Evolutionary conservation across 2,888 invertebrate genomes (phyloP).

Genomic region (Cataglyphis albicans): DNA sequence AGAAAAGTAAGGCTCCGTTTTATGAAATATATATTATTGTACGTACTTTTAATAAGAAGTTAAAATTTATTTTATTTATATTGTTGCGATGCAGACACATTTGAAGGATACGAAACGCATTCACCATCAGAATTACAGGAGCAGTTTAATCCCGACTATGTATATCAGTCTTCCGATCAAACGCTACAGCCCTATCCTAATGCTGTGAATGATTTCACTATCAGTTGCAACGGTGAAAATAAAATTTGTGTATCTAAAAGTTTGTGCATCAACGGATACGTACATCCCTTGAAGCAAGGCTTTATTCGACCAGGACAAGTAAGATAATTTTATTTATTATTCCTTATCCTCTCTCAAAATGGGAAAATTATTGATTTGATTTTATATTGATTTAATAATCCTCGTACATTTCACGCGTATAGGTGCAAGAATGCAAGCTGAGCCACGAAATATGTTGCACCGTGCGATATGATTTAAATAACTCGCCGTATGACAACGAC

Average conservation of each 20-base stretch:
- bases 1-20: slow-evolving; percentile 12
- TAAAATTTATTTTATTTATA: background rate
- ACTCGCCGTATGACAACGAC: slow-evolving; percentile 28
- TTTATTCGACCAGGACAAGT: slow-evolving; percentile 42
- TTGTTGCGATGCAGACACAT: background rate
- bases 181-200: slow-evolving; percentile 18
- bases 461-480: slow-evolving; percentile 54
- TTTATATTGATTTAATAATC: background rate
- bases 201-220: slow-evolving; percentile 85
- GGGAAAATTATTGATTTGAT: background rate
- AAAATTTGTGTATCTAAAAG: slow-evolving; percentile 89
- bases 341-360: slow-evolving; percentile 42
- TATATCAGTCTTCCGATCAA: slow-evolving; percentile 33
- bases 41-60: background rate
- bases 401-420: slow-evolving; percentile 16
- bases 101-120: slow-evolving; percentile 19
- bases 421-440: slow-evolving; percentile 78
- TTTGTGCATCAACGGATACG: slow-evolving; percentile 88
- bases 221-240: slow-evolving; percentile 88
- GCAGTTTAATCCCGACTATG: slow-evolving; percentile 24
- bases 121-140: slow-evolving; percentile 1
- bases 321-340: slow-evolving; percentile 76
- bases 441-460: slow-evolving; percentile 78
- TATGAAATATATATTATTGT: background rate
- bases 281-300: slow-evolving; percentile 72